These are phyloP conservation scores for Lypha dubia DNA, from an alignment of 2,888 invertebrate genomes.

Conservation along the genomic window DNA sequence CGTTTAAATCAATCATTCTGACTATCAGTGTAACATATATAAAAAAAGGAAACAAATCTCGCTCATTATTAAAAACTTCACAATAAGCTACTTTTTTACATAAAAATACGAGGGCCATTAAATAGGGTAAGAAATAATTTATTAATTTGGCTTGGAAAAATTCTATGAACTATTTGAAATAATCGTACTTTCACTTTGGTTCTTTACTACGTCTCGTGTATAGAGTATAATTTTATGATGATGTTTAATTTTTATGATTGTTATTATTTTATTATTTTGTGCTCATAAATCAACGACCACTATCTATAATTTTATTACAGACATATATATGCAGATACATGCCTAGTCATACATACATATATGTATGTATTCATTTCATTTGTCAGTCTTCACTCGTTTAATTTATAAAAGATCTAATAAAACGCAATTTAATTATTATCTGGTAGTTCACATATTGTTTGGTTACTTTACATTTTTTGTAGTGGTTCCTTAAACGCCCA, in stretches of 20 bases:
- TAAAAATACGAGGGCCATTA: constrained; percentile 27
- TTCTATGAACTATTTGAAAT: neutral
- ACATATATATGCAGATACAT: neutral
- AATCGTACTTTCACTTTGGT: neutral
- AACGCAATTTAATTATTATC: constrained; percentile 65
- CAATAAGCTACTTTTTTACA: neutral
- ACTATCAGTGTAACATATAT: constrained; percentile 11
- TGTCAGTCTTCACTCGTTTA: constrained; percentile 23
- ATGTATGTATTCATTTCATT: neutral
- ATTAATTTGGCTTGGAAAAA: neutral
- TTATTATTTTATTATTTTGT: constrained; percentile 58
- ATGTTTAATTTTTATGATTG: constrained; percentile 58
- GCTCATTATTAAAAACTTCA: neutral
- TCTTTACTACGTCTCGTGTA: neutral
- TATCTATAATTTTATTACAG: constrained; percentile 47
- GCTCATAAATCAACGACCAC: constrained; percentile 55
- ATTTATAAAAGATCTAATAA: constrained; percentile 53
- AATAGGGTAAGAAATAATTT: neutral
- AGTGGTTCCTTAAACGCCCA: constrained; percentile 34
- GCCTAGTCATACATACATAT: neutral
- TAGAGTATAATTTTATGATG: constrained; percentile 34
- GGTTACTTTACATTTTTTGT: constrained; percentile 22
- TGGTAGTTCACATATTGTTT: constrained; percentile 61
- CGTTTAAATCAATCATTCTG: constrained; percentile 62
- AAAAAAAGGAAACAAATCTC: neutral